Conservation (phyloP, 2,888 invertebrate genomes). For the Diabrotica balteata region DNA sequence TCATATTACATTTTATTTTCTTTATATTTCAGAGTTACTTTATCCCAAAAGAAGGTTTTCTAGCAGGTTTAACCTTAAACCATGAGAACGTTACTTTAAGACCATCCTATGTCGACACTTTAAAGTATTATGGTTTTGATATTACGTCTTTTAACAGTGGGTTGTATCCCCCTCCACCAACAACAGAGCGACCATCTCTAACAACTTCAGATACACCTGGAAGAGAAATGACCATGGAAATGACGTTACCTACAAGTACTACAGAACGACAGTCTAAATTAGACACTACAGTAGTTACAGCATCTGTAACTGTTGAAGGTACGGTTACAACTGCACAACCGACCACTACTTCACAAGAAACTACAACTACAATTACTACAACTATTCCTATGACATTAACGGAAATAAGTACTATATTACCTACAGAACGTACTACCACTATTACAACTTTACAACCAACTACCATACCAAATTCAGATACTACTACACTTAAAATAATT, state of each 20-base stretch:
- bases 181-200: conserved; percentile 42
- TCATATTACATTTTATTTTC: too few relatives aligned
- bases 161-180: conserved; percentile 50
- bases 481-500: background rate
- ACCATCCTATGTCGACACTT: conserved; percentile 74
- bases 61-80: conserved; percentile 81
- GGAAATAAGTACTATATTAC: background rate
- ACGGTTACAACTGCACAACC: conserved; percentile 35
- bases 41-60: conserved; percentile 81
- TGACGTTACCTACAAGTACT: conserved; percentile 20
- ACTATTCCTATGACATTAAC: background rate
- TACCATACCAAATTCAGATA: conserved; percentile 40
- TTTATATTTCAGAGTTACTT: conserved; percentile 75
- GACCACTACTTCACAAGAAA: background rate
- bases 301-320: background rate
- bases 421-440: conserved; percentile 14
- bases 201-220: conserved; percentile 23
- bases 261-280: conserved; percentile 18
- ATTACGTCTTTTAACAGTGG: conserved; percentile 63
- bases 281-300: background rate
- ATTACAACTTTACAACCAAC: conserved; percentile 24
- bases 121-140: conserved; percentile 84
- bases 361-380: background rate
- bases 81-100: conserved; percentile 79
- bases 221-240: conserved; percentile 25